phyloP scores from a whole-genome alignment of 2,797 vertebrate species.

The Eurystomus glaucurus region DNA sequence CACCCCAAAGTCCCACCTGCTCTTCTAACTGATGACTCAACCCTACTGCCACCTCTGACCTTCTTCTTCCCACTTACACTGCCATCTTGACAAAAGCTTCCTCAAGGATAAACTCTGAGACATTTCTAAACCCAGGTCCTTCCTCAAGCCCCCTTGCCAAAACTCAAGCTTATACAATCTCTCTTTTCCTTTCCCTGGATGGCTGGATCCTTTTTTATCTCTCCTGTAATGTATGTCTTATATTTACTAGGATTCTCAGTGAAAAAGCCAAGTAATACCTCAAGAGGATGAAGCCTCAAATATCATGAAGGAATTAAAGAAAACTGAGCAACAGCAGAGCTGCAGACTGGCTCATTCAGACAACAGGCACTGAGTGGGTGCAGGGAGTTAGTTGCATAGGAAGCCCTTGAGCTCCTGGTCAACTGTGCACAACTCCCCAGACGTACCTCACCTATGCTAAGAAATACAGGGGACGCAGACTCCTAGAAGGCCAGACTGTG shows the following conservation, averaged over 20 bases:
- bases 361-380: background rate
- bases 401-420: background rate
- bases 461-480: background rate
- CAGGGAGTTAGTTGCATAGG: background rate
- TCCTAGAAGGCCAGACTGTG: background rate
- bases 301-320: background rate
- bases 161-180: background rate
- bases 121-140: background rate
- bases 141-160: background rate
- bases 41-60: background rate
- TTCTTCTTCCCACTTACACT: background rate
- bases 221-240: background rate
- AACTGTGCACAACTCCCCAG: background rate
- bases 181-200: background rate
- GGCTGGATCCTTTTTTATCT: background rate
- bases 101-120: background rate
- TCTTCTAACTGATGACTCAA: background rate
- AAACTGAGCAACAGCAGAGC: background rate
- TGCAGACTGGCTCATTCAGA: background rate
- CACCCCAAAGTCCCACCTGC: background rate
- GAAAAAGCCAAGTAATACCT: background rate
- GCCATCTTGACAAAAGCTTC: background rate
- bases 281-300: background rate
- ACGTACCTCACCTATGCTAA: background rate
- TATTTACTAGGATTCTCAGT: background rate